These are phyloP conservation scores for Sebastes fasciatus DNA, from an alignment of 2,113 vertebrate species.

Conservation along the genomic window DNA sequence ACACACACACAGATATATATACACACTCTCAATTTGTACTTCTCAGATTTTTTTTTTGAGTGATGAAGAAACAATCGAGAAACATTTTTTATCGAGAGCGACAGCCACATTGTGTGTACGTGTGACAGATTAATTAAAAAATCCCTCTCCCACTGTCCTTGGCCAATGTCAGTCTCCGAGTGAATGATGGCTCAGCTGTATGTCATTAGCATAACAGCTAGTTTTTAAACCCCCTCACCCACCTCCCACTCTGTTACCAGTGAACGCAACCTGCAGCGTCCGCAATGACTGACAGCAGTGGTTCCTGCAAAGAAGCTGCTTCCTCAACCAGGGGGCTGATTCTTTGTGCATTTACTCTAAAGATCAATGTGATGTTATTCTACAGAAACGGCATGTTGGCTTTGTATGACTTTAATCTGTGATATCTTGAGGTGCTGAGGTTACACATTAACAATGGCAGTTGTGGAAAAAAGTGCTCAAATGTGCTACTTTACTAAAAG, in stretches of 20 bases:
- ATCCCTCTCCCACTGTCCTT: constrained; percentile 39
- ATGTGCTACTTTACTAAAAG: background rate
- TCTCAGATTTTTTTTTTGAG: background rate
- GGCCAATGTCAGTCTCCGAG: constrained; percentile 47
- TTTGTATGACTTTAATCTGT: background rate
- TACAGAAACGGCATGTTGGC: constrained; percentile 26
- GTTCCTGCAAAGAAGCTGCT: constrained; percentile 67
- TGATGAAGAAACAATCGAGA: background rate
- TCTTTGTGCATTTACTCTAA: constrained; percentile 49
- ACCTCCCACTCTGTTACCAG: constrained; percentile 15
- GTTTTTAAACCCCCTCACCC: constrained; percentile 14
- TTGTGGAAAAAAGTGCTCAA: background rate
- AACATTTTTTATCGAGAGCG: constrained; percentile 13
- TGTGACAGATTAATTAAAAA: constrained; percentile 47
- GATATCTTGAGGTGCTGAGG: background rate
- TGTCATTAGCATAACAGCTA: constrained; percentile 44
- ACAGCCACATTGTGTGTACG: constrained; percentile 15
- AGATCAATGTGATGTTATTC: constrained; percentile 32
- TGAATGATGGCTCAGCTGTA: constrained; percentile 49
- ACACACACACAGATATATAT: background rate
- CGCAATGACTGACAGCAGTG: constrained; percentile 42
- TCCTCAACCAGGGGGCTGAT: constrained; percentile 25
- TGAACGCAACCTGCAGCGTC: constrained; percentile 27
- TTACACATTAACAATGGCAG: background rate
- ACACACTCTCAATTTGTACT: background rate